Conservation (phyloP, 35 echinoderm and acorn worm genomes). For the Hemicentrotus pulcherrimus region DNA sequence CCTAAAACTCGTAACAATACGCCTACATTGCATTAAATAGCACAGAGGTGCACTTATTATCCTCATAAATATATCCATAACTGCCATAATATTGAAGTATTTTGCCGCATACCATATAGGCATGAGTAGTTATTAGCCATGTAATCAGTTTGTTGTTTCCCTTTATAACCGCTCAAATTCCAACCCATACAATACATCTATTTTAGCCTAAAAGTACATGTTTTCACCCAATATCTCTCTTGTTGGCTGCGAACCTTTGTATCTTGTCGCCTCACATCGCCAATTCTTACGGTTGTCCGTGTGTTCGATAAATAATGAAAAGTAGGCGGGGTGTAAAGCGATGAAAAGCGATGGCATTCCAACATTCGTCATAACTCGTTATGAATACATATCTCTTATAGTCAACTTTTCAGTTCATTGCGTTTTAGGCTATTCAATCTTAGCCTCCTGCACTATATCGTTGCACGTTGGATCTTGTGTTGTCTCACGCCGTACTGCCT, state of each 20-base stretch:
- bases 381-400: conserved; percentile 8
- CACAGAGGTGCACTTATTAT: not conserved
- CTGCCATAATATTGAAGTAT: not conserved
- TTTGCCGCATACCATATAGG: not conserved
- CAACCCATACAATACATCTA: not conserved
- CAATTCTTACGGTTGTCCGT: not conserved
- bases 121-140: not conserved
- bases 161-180: not conserved
- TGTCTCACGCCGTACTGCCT: not conserved
- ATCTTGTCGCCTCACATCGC: not conserved
- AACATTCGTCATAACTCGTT: conserved; percentile 37
- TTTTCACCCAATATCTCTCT: not conserved
- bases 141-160: not conserved
- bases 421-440: not conserved
- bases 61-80: not conserved
- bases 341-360: conserved; percentile 3
- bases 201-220: not conserved
- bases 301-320: not conserved
- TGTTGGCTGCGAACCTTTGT: not conserved
- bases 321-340: not conserved
- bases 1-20: no score
- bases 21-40: not conserved
- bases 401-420: conserved; percentile 36
- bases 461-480: not conserved
- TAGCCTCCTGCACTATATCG: not conserved